These are phyloP conservation scores for Caenorhabditis doughertyi DNA, from an alignment of 2,888 invertebrate genomes.

Conservation along the genomic window DNA sequence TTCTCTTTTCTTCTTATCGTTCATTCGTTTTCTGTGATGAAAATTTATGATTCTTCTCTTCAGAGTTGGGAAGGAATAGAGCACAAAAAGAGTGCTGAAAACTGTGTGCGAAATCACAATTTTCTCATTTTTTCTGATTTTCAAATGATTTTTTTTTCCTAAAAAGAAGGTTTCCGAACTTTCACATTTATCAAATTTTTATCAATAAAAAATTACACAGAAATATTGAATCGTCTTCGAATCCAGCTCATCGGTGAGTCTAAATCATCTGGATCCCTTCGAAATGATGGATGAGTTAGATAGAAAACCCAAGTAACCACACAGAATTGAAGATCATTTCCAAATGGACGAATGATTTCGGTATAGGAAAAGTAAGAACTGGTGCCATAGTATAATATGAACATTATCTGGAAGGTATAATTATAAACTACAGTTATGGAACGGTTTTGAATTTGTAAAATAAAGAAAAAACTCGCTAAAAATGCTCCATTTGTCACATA, in stretches of 20 bases:
- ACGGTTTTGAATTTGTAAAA: too few species aligned
- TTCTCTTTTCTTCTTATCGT: not conserved
- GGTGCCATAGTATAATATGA: conserved; percentile 46
- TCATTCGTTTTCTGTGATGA: not conserved
- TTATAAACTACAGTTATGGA: not conserved
- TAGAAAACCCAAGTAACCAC: conserved; percentile 48
- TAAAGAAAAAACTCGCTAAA: not conserved
- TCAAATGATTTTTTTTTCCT: too few species aligned
- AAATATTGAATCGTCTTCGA: not conserved
- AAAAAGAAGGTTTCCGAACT: too few species aligned
- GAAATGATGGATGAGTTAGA: conserved; percentile 42
- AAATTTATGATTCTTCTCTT: not conserved
- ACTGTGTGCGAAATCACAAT: not conserved
- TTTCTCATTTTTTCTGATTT: too few species aligned
- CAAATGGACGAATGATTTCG: conserved; percentile 23
- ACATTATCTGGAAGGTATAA: conserved; percentile 28
- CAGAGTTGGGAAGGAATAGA: not conserved
- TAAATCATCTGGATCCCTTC: not conserved
- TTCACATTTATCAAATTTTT: too few species aligned
- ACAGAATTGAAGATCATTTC: conserved; percentile 47
- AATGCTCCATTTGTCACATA: conserved; percentile 39
- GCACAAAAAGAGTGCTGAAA: not conserved
- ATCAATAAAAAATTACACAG: not conserved
- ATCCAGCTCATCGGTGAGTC: not conserved
- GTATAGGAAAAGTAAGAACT: conserved; percentile 27